phyloP scores from a whole-genome alignment of 2,888 invertebrate genomes.

The Galeopsomyia nigrocyanea region DNA sequence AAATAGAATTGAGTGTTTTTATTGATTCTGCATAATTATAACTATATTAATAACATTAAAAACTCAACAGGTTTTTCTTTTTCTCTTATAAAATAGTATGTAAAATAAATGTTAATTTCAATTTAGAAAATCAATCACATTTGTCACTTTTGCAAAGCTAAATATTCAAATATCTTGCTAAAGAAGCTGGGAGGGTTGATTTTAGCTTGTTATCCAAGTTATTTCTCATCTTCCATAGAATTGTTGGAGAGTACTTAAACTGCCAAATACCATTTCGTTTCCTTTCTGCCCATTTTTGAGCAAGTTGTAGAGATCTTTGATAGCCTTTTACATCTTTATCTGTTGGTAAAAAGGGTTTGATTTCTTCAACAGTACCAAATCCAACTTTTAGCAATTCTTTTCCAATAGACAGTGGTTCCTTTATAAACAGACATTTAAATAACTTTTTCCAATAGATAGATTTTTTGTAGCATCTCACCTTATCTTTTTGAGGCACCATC shows the following conservation, averaged over 20 bases:
- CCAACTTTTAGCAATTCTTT: slow-evolving; percentile 71
- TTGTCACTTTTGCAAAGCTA: slow-evolving; percentile 37
- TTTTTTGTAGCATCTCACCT: slow-evolving; percentile 51
- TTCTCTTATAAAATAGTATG: slow-evolving; percentile 3
- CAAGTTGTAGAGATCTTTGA: slow-evolving; percentile 66
- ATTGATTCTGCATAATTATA: slow-evolving; percentile 16
- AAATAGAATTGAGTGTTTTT: slow-evolving; percentile 25
- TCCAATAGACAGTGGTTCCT: slow-evolving; percentile 71
- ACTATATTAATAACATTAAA: slow-evolving; percentile 21
- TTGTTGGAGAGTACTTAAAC: slow-evolving; percentile 66
- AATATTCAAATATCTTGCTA: slow-evolving; percentile 50
- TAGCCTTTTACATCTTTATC: slow-evolving; percentile 65
- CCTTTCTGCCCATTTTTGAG: slow-evolving; percentile 69
- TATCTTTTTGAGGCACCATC: slow-evolving; percentile 60
- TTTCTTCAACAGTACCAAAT: slow-evolving; percentile 56
- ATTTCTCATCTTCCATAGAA: slow-evolving; percentile 59
- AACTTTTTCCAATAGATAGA: slow-evolving; percentile 10
- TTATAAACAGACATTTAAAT: slow-evolving; percentile 10
- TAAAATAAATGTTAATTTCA: slow-evolving; percentile 1
- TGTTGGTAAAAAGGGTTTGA: slow-evolving; percentile 58
- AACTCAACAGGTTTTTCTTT: slow-evolving; percentile 13
- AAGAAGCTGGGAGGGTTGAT: slow-evolving; percentile 51
- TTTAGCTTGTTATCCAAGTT: slow-evolving; percentile 53
- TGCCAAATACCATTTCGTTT: slow-evolving; percentile 71
- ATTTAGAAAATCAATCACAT: slow-evolving; percentile 28